These are phyloP conservation scores for Meriones unguiculatus DNA, from an alignment of 2,113 vertebrate species.

Conservation along the genomic window DNA sequence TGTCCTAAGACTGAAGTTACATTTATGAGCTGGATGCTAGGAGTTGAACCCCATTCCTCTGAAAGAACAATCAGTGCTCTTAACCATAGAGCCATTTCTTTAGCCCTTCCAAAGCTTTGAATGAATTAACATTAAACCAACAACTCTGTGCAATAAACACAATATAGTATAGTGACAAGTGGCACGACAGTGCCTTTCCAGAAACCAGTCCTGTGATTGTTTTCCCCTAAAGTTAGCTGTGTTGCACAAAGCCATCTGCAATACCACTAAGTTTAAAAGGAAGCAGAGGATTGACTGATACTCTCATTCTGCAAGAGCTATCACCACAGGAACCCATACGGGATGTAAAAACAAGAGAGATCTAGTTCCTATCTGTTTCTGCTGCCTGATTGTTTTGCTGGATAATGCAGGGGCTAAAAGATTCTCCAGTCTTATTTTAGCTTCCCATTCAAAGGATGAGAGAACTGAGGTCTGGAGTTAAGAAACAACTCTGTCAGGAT, in stretches of 20 bases:
- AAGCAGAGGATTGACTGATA: neutral
- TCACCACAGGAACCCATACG: too few species aligned
- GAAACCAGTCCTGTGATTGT: neutral
- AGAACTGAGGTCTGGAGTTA: neutral
- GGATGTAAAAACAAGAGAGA: neutral
- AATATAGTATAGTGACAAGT: neutral
- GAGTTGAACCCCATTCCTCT: neutral
- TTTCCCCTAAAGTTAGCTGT: neutral
- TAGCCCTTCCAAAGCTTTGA: neutral
- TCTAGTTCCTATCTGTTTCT: neutral
- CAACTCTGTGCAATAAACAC: neutral
- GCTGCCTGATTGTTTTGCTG: neutral
- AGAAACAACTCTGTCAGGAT: neutral
- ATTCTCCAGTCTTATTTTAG: neutral
- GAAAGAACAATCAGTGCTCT: neutral
- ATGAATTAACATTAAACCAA: constrained; percentile 18
- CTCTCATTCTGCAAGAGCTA: neutral
- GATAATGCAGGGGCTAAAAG: neutral
- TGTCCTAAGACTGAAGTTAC: neutral
- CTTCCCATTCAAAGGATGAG: constrained; percentile 20
- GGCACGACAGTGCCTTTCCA: neutral
- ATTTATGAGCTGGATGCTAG: neutral
- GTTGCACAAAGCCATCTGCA: neutral
- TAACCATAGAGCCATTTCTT: neutral
- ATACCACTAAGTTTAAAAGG: neutral